Percentiles rank a stretch among this genome's conserved stretches.
Evolutionary conservation across 2,113 vertebrate species (phyloP).

Genomic region (Phylloscopus trochiloides): DNA sequence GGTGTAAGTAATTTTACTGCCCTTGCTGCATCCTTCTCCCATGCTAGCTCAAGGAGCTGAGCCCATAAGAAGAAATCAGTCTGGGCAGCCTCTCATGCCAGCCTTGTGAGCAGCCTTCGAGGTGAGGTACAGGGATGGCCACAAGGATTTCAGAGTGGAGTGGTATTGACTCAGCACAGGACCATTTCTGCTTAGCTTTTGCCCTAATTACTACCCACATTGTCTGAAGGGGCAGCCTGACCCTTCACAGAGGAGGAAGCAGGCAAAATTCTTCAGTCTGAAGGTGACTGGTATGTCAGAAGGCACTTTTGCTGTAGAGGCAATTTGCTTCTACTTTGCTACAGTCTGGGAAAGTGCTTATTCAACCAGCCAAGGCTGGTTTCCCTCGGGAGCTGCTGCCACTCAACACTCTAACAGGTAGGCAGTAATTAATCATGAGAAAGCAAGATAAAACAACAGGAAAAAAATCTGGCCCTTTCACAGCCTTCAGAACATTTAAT

Average conservation of each 20-base stretch:
- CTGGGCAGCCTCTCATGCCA: not conserved
- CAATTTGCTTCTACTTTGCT: not conserved
- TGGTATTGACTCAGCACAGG: rapidly evolving
- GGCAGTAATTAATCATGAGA: not conserved
- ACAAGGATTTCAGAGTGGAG: not conserved
- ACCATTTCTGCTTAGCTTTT: not conserved
- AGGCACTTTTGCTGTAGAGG: not conserved
- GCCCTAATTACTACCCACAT: not conserved
- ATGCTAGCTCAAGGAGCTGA: not conserved
- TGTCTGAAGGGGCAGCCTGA: not conserved
- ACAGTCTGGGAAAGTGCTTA: not conserved
- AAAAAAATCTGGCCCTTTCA: not conserved
- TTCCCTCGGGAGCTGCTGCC: rapidly evolving
- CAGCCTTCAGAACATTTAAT: not conserved
- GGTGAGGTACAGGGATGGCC: not conserved
- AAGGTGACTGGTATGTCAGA: not conserved
- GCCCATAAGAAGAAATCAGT: not conserved
- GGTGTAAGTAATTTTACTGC: not conserved
- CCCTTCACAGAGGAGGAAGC: not conserved
- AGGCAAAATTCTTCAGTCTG: not conserved
- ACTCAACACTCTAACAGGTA: not conserved
- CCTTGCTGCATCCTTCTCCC: not conserved
- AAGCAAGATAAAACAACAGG: not conserved
- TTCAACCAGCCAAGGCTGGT: not conserved
- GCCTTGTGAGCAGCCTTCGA: not conserved